Conservation (phyloP, 2,113 vertebrate species). For the Calonectris borealis region DNA sequence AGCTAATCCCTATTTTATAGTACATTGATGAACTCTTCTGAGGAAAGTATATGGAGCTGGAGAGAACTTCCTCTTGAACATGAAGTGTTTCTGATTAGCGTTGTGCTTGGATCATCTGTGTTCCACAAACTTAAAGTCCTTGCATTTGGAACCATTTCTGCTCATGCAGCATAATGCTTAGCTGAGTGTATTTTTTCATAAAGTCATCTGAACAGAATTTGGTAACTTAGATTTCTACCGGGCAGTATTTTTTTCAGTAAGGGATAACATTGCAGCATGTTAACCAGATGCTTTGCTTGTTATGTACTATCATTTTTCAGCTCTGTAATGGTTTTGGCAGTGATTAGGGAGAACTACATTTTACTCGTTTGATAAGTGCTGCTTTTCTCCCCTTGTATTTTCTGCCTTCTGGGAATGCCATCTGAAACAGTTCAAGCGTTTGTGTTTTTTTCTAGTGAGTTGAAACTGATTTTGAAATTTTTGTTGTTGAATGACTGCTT, state of each 20-base stretch:
- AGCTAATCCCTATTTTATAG: background rate
- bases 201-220: background rate
- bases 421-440: background rate
- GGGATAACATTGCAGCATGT: background rate
- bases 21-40: background rate
- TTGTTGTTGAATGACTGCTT: background rate
- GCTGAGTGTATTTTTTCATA: background rate
- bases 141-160: background rate
- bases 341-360: background rate
- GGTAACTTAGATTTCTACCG: background rate
- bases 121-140: background rate
- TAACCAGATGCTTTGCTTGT: background rate
- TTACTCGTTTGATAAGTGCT: background rate
- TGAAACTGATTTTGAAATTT: background rate
- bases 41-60: background rate
- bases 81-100: background rate
- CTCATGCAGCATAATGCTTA: background rate
- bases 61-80: background rate
- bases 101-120: background rate
- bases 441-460: background rate
- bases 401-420: background rate
- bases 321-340: background rate
- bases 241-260: background rate
- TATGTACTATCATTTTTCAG: background rate
- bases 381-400: background rate